These are phyloP conservation scores for Trachymyrmex cornetzi DNA, from an alignment of 1,140 invertebrate species.

Conservation along the genomic window DNA sequence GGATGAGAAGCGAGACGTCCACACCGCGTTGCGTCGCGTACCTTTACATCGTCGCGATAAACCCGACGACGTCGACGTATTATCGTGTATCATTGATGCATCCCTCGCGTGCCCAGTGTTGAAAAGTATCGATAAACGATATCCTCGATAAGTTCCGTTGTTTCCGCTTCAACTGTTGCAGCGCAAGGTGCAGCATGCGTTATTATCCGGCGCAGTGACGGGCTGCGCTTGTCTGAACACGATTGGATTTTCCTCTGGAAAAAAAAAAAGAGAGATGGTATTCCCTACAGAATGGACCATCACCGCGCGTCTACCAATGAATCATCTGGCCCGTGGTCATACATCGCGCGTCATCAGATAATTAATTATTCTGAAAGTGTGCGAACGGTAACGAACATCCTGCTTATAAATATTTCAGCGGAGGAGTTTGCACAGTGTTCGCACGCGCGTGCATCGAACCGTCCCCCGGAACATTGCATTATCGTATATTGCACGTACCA, in stretches of 20 bases:
- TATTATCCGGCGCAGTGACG: constrained; percentile 48
- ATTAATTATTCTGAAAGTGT: constrained; percentile 67
- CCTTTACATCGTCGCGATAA: background rate
- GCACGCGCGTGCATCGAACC: constrained; percentile 30
- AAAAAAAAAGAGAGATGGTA: background rate
- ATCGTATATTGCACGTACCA: constrained; percentile 52
- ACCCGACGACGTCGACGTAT: constrained; percentile 52
- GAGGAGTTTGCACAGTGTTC: constrained; percentile 46
- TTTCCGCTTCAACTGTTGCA: constrained; percentile 28
- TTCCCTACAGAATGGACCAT: background rate
- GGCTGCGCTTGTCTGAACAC: background rate
- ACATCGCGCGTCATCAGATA: constrained; percentile 52
- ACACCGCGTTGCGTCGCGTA: background rate
- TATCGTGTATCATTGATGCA: constrained; percentile 34
- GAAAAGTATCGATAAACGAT: constrained; percentile 73
- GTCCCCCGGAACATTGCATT: constrained; percentile 50
- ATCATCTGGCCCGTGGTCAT: constrained; percentile 45
- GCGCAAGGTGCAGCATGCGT: constrained; percentile 27
- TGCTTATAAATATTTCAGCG: constrained; percentile 64
- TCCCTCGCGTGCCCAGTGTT: constrained; percentile 33
- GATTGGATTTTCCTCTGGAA: constrained; percentile 28
- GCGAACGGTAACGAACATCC: constrained; percentile 51
- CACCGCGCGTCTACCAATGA: constrained; percentile 24
- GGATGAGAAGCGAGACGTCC: constrained; percentile 16
- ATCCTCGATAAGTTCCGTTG: constrained; percentile 65